These are phyloP conservation scores for Andinoacara biseriatus DNA, from an alignment of 2,113 vertebrate species.

Conservation along the genomic window DNA sequence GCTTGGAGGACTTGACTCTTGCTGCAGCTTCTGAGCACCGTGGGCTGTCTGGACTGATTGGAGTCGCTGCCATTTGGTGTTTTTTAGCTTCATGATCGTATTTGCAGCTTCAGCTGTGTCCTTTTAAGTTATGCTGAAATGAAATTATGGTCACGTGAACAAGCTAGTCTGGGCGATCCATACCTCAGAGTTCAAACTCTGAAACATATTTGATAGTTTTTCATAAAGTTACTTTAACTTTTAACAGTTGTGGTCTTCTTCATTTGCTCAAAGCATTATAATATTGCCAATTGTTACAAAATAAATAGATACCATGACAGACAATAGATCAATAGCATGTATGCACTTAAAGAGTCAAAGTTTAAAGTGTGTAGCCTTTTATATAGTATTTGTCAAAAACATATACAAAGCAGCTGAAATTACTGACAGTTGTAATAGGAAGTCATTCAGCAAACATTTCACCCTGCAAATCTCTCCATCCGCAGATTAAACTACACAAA, in stretches of 20 bases:
- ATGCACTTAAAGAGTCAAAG: no score
- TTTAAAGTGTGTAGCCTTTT: not conserved
- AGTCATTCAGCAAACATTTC: not conserved
- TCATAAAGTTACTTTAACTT: not conserved
- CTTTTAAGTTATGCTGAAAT: not conserved
- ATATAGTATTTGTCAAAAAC: not conserved
- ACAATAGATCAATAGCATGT: no score
- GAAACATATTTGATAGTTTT: not conserved
- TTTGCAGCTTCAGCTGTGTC: not conserved
- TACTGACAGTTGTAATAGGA: not conserved
- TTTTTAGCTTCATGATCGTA: not conserved
- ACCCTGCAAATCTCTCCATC: not conserved
- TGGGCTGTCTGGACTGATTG: no score
- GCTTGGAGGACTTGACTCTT: no score
- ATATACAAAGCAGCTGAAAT: not conserved
- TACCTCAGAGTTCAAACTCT: not conserved
- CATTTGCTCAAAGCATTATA: not conserved
- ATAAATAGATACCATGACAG: no score
- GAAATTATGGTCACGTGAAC: not conserved
- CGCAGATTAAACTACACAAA: not conserved
- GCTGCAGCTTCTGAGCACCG: no score
- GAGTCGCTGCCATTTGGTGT: not conserved
- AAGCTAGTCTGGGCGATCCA: not conserved
- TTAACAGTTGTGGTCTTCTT: not conserved
- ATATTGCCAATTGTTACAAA: not conserved